phyloP scores from a whole-genome alignment of 2,888 invertebrate species.

The Archaeoteleia sp. region DNA sequence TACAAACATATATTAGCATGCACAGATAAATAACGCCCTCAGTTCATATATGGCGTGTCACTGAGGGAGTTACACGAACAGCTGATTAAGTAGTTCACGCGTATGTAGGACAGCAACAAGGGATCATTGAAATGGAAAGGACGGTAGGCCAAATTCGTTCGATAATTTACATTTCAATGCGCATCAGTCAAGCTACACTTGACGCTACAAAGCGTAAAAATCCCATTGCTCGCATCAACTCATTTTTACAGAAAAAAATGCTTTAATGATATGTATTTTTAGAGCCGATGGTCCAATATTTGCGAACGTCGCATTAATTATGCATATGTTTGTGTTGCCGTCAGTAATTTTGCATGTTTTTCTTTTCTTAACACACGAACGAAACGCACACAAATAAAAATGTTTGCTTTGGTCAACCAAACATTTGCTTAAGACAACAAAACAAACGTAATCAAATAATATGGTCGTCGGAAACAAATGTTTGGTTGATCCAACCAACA shows the following conservation, averaged over 20 bases:
- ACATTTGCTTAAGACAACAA: too few species aligned
- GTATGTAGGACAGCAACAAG: slow-evolving; percentile 50
- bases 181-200: slow-evolving; percentile 52
- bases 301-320: too few species aligned
- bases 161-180: slow-evolving; percentile 54
- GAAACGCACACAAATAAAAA: too few species aligned
- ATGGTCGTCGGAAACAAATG: too few species aligned
- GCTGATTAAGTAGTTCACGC: slow-evolving; percentile 53
- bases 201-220: slow-evolving; percentile 42
- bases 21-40: slow-evolving; percentile 44
- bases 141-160: slow-evolving; percentile 50
- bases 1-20: slow-evolving; percentile 20
- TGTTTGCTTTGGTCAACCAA: too few species aligned
- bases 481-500: too few species aligned
- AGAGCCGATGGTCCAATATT: too few species aligned
- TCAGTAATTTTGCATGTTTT: too few species aligned
- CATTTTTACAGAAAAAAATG: slow-evolving; percentile 33
- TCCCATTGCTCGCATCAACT: slow-evolving; percentile 28
- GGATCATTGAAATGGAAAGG: slow-evolving; percentile 53
- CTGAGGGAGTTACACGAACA: slow-evolving; percentile 48
- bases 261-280: too few species aligned
- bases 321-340: too few species aligned
- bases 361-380: too few species aligned
- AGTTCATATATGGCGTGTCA: slow-evolving; percentile 35
- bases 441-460: too few species aligned